Percentiles rank a stretch among this genome's conserved stretches.
Conservation (phyloP, 2,113 vertebrate species). For the Aldabrachelys gigantea region DNA sequence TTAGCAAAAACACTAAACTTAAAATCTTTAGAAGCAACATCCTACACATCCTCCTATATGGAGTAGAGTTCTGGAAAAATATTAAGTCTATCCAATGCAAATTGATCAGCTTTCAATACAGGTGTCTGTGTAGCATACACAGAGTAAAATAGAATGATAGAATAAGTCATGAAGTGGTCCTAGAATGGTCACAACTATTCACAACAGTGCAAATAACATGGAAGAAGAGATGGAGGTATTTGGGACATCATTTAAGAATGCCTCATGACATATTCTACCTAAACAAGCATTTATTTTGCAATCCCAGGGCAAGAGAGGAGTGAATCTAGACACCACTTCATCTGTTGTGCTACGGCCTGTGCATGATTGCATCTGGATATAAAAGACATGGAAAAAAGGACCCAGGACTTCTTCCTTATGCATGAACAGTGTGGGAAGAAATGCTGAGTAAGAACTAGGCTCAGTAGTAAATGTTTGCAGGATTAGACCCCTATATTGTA, state of each 20-base stretch:
- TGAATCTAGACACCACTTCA: too few relatives aligned
- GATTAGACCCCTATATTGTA: not conserved
- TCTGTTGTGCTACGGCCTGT: too few relatives aligned
- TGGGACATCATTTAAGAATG: not conserved
- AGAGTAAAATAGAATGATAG: not conserved
- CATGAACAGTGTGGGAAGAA: too few relatives aligned
- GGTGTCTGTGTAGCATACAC: not conserved
- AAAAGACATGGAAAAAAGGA: too few relatives aligned
- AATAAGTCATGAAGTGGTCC: not conserved
- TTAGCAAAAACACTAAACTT: not conserved
- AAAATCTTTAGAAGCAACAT: not conserved
- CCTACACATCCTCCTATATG: not conserved
- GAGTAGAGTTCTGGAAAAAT: rapidly evolving
- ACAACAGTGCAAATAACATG: not conserved
- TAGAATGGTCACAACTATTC: not conserved
- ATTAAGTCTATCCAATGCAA: not conserved
- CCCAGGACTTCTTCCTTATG: too few relatives aligned
- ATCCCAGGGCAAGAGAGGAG: not conserved
- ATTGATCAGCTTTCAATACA: rapidly evolving
- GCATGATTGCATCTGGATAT: too few relatives aligned
- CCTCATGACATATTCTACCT: not conserved
- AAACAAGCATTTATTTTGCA: not conserved
- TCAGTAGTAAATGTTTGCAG: not conserved
- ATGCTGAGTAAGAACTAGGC: not conserved
- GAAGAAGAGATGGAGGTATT: not conserved